Evolutionary conservation across 2,113 vertebrate genomes (phyloP).

Genomic region (Connochaetes taurinus): DNA sequence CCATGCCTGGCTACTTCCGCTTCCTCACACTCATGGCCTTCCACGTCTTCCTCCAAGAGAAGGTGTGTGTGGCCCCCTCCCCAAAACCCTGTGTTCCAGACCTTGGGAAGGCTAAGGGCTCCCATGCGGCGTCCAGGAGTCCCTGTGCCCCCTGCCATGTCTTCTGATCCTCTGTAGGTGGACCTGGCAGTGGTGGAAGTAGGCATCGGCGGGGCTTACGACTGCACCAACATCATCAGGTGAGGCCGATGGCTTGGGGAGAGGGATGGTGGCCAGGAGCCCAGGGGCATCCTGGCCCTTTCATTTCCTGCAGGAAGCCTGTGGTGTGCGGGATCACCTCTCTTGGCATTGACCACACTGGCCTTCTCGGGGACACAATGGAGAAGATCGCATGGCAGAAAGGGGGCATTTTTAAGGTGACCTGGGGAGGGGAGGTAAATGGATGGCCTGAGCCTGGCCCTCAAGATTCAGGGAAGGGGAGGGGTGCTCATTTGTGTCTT

Average conservation of each 20-base stretch:
- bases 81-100: background rate
- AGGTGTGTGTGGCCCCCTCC: constrained; percentile 80
- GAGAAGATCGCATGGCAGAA: constrained; percentile 99
- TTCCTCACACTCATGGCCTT: constrained; percentile 98
- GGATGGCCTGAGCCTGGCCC: background rate
- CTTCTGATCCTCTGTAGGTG: constrained; percentile 78
- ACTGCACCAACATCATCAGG: constrained; percentile 97
- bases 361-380: constrained; percentile 92
- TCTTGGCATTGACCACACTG: constrained; percentile 93
- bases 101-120: background rate
- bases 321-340: constrained; percentile 94
- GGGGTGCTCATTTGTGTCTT: background rate
- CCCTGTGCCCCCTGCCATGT: background rate
- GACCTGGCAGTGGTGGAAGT: constrained; percentile 94
- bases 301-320: constrained; percentile 80
- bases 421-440: background rate
- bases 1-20: constrained; percentile 94
- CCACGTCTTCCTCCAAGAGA: constrained; percentile 94
- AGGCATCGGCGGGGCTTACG: constrained; percentile 94
- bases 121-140: rapidly evolving
- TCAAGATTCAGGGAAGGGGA: background rate
- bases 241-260: constrained; percentile 48
- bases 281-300: background rate
- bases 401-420: constrained; percentile 97
- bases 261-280: background rate